Evolutionary conservation across 2,888 invertebrate genomes (phyloP).

Genomic region (Bruchidius siliquastri): DNA sequence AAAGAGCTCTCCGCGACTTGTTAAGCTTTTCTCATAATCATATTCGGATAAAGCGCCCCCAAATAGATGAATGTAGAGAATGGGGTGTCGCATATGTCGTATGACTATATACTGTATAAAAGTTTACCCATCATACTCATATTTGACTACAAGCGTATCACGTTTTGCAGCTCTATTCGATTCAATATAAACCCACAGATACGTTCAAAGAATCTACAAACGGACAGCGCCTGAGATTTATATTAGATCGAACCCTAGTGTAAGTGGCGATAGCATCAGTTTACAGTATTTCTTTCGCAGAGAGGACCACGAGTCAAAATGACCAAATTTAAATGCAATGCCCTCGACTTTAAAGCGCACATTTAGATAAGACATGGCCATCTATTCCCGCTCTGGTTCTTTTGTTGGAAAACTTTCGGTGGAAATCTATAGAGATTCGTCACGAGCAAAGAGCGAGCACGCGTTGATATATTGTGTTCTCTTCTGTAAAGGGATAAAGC

Average conservation of each 20-base stretch:
- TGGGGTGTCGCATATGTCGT: too few species aligned
- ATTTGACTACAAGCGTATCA: too few species aligned
- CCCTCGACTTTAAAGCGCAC: constrained; percentile 43
- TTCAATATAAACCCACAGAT: neutral
- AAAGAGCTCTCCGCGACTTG: too few species aligned
- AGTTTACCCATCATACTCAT: too few species aligned
- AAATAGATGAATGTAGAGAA: too few species aligned
- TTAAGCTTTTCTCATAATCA: too few species aligned
- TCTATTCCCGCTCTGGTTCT: constrained; percentile 38
- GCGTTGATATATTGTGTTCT: neutral
- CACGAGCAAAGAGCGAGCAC: constrained; percentile 7
- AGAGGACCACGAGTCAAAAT: constrained; percentile 25
- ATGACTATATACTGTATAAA: too few species aligned
- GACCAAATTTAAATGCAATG: constrained; percentile 49
- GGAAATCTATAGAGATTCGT: constrained; percentile 25
- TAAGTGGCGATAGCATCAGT: constrained; percentile 18
- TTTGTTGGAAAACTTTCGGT: constrained; percentile 32
- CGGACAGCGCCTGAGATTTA: neutral
- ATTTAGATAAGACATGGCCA: constrained; percentile 49
- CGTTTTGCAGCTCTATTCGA: too few species aligned
- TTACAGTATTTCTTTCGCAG: constrained; percentile 10
- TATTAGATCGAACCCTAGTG: neutral
- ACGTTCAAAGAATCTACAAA: neutral
- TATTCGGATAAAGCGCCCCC: too few species aligned
- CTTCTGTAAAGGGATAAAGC: neutral